Base-by-base conservation (phyloP, 2,113 vertebrate species). In the Mugil cephalus region DNA sequence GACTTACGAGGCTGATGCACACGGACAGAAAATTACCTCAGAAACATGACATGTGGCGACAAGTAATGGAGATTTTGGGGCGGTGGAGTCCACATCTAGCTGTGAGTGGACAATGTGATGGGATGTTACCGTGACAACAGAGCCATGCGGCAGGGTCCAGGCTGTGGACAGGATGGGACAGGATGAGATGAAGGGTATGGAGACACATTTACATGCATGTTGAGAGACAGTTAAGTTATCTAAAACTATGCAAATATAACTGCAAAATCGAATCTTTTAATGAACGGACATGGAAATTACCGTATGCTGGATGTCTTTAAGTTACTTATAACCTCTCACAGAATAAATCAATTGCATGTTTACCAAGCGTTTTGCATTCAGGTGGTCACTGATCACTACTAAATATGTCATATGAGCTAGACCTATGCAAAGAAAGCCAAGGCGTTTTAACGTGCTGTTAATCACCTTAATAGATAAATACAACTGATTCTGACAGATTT, bases 81-180 rank as follows among this genome's bases (percentile, higher is more conserved):
- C 45, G 77, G 21, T 74, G 81, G 70, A 69, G 71, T 85, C 91
- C 68, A 75, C 78, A 69, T 84, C 78, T 62, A 46, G 79, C 80
- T 83, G 79, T 88, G 80, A 89, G 59, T 81, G 84, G 82, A 84
- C 79, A 89, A 78, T 89, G 85, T 78, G 70, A 64, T 73, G 78
- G 71, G 71, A 84, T 79, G 85, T 79, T 86, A 82, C 74, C 69
- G 42, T 85, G 86, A 87, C 85, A 87, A 87, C 73, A 74, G 80
- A 81, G 76, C 64, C 79, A 55, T 36, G 60, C 81, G 58, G 73
- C 64, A 64, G 67, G 73, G 62, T 86, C 74, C 81, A 34, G 59
- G 70, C 80, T 90, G 88, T 65, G 84, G 86, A 87, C 69, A 64
- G 79, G 59, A 61, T 59, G 74, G 80, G 87, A 77, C 43, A 69